These are phyloP conservation scores for Anolis apletophallus DNA, from an alignment of 2,797 vertebrate species.

Conservation along the genomic window DNA sequence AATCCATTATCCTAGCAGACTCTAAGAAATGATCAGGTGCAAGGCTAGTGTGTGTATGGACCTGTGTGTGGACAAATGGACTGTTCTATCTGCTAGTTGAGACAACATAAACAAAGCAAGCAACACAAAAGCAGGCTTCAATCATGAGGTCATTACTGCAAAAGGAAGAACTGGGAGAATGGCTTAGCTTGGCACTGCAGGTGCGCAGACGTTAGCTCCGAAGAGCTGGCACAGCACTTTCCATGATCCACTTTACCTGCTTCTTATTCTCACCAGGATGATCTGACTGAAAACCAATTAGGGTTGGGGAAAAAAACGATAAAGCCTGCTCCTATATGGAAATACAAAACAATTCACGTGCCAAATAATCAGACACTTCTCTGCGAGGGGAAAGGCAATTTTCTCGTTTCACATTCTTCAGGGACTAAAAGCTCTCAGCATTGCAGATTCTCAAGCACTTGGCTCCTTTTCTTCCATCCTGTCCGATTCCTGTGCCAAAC, in stretches of 20 bases:
- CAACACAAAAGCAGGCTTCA: conserved; percentile 32
- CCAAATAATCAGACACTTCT: conserved; percentile 46
- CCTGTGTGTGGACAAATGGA: background rate
- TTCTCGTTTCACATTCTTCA: conserved; percentile 22
- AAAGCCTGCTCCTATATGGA: conserved; percentile 18
- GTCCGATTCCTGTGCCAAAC: background rate
- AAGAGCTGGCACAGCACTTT: conserved; percentile 45
- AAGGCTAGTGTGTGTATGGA: background rate
- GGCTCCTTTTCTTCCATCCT: background rate
- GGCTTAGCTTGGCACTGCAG: conserved; percentile 48
- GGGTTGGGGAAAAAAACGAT: background rate
- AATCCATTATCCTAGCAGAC: conserved; percentile 39
- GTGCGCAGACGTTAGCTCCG: conserved; percentile 19
- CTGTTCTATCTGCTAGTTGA: background rate
- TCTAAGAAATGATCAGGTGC: conserved; percentile 44
- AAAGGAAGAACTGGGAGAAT: conserved; percentile 16
- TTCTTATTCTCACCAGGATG: conserved; percentile 49
- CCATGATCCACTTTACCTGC: conserved; percentile 22
- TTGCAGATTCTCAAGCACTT: background rate
- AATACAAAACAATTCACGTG: conserved; percentile 43
- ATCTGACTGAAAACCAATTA: conserved; percentile 70
- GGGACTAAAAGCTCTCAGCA: background rate
- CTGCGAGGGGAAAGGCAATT: conserved; percentile 34
- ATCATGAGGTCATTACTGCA: conserved; percentile 37
- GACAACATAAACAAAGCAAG: conserved; percentile 23